Evolutionary conservation across 1,140 invertebrate genomes (phyloP), one percentile per base, ranked within the genome.

Genomic region (Drosophila miranda): DNA sequence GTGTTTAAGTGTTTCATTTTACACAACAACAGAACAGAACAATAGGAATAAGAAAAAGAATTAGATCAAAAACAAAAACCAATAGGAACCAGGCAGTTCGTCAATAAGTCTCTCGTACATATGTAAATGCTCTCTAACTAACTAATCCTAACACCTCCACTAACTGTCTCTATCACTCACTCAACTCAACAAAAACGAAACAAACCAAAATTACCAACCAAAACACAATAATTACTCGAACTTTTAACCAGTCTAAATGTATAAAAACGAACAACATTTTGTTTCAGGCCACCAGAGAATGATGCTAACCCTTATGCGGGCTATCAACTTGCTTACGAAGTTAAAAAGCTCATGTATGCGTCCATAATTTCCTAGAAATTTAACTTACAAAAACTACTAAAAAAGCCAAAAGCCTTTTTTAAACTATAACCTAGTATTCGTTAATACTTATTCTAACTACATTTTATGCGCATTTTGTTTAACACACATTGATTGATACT

Each of bases 261-360:
- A 87, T 86, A 89, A 78, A 86, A 81, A 81, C 81, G 60, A 84
- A 89, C 60, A 90, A 87, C 75, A 87, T 90, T 84, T 90, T 90
- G 84, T 95, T 95, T 92, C 94, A 95, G 95, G 94, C 94, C 94
- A 93, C 93, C 95, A 93, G 97, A 98, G 93, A 95, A 96, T 93
- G 95, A 94, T 93, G 92, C 92, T 90, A 94, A 95, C 92, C 94
- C 95, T 93, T 91, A 97, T 94, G 95, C 97, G 94, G 97, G 96
- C 93, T 98, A 98, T 95, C 97, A 98, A 94, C 96, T 98, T 93
- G 97, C 97, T 94, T 98, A 98, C 95, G 97, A 98, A 97, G 97
- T 98, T 93, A 98, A 98, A 97, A 98, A 98, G 94, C 96, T 98
- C 94, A 98, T 98, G 97, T 98, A 98, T 94, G 96, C 95, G 94